phyloP scores from a whole-genome alignment of 1,140 invertebrate genomes.

The Contarinia nasturtii region DNA sequence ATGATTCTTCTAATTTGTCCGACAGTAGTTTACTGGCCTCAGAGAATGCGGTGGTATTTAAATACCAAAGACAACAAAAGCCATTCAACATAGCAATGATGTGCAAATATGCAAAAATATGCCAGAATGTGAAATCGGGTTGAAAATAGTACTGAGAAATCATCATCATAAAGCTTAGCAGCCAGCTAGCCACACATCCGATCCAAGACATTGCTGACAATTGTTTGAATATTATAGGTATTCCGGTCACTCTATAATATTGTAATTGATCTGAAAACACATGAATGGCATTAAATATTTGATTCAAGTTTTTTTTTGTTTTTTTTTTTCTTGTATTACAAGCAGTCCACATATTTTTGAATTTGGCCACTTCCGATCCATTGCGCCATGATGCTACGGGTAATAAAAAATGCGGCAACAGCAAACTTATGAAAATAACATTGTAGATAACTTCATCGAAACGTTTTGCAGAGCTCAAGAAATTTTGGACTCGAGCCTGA shows the following conservation, averaged over 20 bases:
- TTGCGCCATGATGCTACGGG: constrained; percentile 47
- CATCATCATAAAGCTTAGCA: constrained; percentile 34
- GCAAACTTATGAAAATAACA: constrained; percentile 44
- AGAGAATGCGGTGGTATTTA: constrained; percentile 45
- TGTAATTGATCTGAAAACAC: constrained; percentile 46
- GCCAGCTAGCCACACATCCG: constrained; percentile 39
- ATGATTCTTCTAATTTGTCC: constrained; percentile 32
- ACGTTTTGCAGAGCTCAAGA: constrained; percentile 33
- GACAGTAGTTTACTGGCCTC: constrained; percentile 37
- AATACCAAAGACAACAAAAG: constrained; percentile 41
- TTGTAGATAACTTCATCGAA: constrained; percentile 51
- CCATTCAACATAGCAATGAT: constrained; percentile 48
- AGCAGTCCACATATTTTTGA: constrained; percentile 58
- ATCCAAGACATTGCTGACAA: constrained; percentile 35
- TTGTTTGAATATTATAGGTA: constrained; percentile 38
- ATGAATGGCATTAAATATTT: too few species aligned
- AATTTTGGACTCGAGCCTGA: constrained; percentile 28
- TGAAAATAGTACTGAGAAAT: constrained; percentile 43
- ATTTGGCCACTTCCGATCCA: constrained; percentile 41
- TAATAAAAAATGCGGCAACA: constrained; percentile 44
- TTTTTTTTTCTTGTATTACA: too few species aligned
- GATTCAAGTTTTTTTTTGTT: too few species aligned
- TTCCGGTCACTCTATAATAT: constrained; percentile 40
- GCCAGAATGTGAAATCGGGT: constrained; percentile 42
- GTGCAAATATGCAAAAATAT: constrained; percentile 45